Evolutionary conservation across 2,797 vertebrate genomes (phyloP), one percentile per base, ranked within the genome.

Genomic region (Phaenicophaeus curvirostris): DNA sequence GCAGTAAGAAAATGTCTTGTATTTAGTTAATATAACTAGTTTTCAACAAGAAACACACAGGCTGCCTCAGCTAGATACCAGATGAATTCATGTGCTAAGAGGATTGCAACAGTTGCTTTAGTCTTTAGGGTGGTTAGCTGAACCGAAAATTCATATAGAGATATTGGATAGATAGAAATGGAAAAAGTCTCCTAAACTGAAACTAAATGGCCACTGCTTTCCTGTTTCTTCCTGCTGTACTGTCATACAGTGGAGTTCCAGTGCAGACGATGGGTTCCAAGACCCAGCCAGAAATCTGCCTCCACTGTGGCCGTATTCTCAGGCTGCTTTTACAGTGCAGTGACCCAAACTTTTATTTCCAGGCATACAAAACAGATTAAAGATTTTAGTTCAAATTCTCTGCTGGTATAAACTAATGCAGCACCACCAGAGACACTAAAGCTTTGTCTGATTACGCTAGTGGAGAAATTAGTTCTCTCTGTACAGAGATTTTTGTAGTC

Each of bases 391-490:
- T 79, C 8, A 76, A 44, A 39, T 85, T 93, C 37, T 88, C 53
- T 82, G 51, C 46, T 63, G 12, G 3, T 59, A n/a, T 75, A 86
- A 90, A 84, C 27, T 53, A 76, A 24, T 73, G 77, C 41, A 77
- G 67, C 30, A 37, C 30, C 69, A 58, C 33, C 48, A 71, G 50
- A 85, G 17, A 58, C 31, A 81, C 67, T 79, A 92, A 74, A 93
- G 69, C 46, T 89, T 83, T 92, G 46, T 41, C 83, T 81, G 4
- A 88, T 85, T 91, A 84, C 48, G 79, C 48, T 15, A 39, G 67
- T 33, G 20, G 24, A 96, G 53, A 94, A 96, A 94, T 94, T 90
- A 91, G 87, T 88, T 41, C n/a, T 73, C 62, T 93, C 78, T 68
- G n/a, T 41, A 17, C 57, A 94, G 85, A 86, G 54, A 78, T 66